These are phyloP conservation scores for Solenopsis invicta DNA, from an alignment of 1,140 invertebrate species.

Conservation along the genomic window DNA sequence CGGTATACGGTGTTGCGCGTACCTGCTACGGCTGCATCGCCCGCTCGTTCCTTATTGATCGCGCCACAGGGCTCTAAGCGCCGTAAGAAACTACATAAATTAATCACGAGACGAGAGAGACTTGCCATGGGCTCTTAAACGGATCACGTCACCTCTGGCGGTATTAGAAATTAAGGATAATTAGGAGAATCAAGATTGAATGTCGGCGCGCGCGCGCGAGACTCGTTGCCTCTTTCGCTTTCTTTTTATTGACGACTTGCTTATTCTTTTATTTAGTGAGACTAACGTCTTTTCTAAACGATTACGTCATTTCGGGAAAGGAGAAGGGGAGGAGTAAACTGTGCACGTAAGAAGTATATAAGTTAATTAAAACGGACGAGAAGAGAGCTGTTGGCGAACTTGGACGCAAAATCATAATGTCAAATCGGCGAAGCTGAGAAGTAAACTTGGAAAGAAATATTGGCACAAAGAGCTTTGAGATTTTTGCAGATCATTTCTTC, in stretches of 20 bases:
- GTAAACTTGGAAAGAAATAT: slow-evolving; percentile 16
- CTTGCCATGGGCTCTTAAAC: slow-evolving; percentile 19
- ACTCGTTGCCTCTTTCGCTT: not conserved
- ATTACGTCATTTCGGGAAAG: not conserved
- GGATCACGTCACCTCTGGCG: slow-evolving; percentile 17
- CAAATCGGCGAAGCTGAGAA: not conserved
- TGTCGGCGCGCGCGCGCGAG: not conserved
- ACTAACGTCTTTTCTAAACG: not conserved
- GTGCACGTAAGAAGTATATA: not conserved
- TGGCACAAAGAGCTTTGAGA: not conserved
- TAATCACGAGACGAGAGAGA: slow-evolving; percentile 36
- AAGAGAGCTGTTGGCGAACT: slow-evolving; percentile 29
- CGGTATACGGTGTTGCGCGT: not conserved
- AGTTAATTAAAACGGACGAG: slow-evolving; percentile 32
- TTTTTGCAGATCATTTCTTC: not conserved
- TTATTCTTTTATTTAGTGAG: slow-evolving; percentile 17
- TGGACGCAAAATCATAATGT: not conserved
- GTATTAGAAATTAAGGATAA: slow-evolving; percentile 47
- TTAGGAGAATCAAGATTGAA: slow-evolving; percentile 4
- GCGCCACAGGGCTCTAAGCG: slow-evolving; percentile 42
- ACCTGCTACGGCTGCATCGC: slow-evolving; percentile 4
- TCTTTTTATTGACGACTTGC: not conserved
- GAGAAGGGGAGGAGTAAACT: not conserved
- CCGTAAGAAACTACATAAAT: slow-evolving; percentile 59
- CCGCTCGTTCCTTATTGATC: slow-evolving; percentile 53